phyloP scores from a whole-genome alignment of 2,797 vertebrate species.

The Stomatorhinus walkeri region DNA sequence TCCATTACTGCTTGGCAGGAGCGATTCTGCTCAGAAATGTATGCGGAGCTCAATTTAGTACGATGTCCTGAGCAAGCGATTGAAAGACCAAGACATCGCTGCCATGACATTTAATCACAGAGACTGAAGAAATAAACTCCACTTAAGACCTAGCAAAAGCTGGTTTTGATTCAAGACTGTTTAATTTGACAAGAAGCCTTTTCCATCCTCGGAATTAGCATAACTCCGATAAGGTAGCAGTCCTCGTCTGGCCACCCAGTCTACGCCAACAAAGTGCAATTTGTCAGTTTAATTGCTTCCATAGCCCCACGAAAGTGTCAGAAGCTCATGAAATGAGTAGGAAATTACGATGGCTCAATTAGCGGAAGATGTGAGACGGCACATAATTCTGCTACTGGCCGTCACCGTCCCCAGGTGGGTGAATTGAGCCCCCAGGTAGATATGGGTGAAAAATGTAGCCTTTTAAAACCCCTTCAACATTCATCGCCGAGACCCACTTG shows the following conservation, averaged over 20 bases:
- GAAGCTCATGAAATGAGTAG: not conserved
- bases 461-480: conserved; percentile 41
- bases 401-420: conserved; percentile 50
- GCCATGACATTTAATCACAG: not conserved
- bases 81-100: not conserved
- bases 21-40: not conserved
- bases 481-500: conserved; percentile 40
- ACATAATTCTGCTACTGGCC: conserved; percentile 53
- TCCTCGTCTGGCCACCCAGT: not conserved
- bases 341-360: conserved; percentile 2
- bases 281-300: conserved; percentile 15
- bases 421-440: conserved; percentile 43
- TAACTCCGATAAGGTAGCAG: not conserved
- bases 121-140: not conserved
- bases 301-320: not conserved
- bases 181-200: conserved; percentile 1
- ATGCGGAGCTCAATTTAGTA: not conserved
- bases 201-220: not conserved
- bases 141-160: not conserved
- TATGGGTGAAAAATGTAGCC: conserved; percentile 52
- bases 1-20: not conserved
- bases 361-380: not conserved
- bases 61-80: not conserved
- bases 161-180: conserved; percentile 11
- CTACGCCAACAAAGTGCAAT: not conserved